Conservation (phyloP, 2,113 vertebrate genomes). For the Saccopteryx bilineata region DNA sequence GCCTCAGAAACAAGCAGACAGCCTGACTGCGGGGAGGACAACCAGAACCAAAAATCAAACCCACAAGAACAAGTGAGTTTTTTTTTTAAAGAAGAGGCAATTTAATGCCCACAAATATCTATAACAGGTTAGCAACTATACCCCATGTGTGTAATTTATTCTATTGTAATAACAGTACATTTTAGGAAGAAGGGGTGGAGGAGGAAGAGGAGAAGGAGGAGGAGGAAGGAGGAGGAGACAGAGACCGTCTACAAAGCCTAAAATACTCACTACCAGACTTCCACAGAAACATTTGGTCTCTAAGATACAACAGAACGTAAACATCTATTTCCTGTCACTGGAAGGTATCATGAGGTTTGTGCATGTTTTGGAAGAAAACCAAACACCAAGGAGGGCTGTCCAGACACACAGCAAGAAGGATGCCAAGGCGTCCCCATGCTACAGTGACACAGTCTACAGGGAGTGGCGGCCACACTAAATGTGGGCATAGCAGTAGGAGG, state of each 20-base stretch:
- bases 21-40: rapidly evolving
- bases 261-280: not conserved
- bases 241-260: not conserved
- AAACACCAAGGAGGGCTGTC: not conserved
- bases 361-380: not conserved
- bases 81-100: not conserved
- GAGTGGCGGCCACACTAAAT: rapidly evolving
- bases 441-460: rapidly evolving
- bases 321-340: not conserved
- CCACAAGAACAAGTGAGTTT: not conserved
- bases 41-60: not conserved
- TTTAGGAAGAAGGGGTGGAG: not conserved
- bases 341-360: not conserved
- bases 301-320: not conserved
- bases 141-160: not conserved
- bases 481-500: too few relatives aligned
- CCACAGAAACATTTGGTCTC: not conserved
- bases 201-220: too few relatives aligned
- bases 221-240: not conserved
- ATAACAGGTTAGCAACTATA: not conserved
- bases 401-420: not conserved
- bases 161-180: not conserved
- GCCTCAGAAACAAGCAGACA: not conserved
- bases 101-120: not conserved
- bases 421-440: rapidly evolving